Evolutionary conservation across 2,113 vertebrate genomes (phyloP).

Genomic region (Tychaedon coryphoeus): DNA sequence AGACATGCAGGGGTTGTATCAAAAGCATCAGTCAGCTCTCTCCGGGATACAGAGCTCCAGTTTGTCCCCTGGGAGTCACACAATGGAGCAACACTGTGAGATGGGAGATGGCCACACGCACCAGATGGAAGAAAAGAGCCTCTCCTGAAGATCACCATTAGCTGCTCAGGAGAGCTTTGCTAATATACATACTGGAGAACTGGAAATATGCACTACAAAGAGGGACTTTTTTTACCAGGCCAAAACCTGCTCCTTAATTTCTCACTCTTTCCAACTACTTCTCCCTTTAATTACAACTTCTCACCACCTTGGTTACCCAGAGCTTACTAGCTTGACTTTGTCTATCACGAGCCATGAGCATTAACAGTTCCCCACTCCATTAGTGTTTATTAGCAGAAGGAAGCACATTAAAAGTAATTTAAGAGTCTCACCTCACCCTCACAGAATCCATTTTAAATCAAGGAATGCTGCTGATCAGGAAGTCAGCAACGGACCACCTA

Average conservation of each 20-base stretch:
- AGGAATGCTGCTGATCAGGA: neutral
- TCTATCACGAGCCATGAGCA: neutral
- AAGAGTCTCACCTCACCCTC: neutral
- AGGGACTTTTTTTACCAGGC: neutral
- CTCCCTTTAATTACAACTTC: neutral
- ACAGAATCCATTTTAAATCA: constrained; percentile 18
- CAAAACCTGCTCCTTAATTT: neutral
- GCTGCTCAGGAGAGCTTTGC: neutral
- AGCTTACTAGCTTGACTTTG: neutral
- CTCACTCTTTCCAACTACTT: neutral
- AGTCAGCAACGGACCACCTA: neutral
- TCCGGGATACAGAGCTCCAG: neutral
- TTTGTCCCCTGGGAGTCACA: neutral
- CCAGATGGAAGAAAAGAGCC: rapidly evolving
- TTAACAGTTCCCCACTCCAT: neutral
- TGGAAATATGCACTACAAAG: neutral
- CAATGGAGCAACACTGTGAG: neutral
- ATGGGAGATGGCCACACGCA: rapidly evolving
- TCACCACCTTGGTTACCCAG: neutral
- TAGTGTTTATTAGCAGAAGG: neutral
- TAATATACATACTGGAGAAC: rapidly evolving
- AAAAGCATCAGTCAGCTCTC: neutral
- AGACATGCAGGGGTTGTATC: rapidly evolving
- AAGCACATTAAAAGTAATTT: constrained; percentile 8
- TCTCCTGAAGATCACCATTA: neutral